Conservation (phyloP, 2,888 invertebrate species). For the Cryptops parisi region DNA sequence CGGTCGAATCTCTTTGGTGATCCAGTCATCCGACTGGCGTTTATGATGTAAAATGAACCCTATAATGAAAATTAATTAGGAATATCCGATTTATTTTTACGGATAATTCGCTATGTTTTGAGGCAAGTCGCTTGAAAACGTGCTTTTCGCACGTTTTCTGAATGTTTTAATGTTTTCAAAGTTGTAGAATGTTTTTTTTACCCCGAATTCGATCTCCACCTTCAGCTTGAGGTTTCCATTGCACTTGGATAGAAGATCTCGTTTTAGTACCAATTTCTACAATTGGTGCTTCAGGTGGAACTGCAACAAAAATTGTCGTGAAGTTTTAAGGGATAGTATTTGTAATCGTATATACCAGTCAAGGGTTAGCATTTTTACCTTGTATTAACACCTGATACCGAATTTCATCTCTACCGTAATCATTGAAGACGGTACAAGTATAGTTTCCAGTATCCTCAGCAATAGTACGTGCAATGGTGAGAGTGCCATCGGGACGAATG, state of each 20-base stretch:
- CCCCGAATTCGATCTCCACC: slow-evolving; percentile 13
- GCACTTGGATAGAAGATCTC: slow-evolving; percentile 19
- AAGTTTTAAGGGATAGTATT: too few species aligned
- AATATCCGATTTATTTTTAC: too few species aligned
- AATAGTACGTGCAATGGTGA: neutral
- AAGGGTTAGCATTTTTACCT: too few species aligned
- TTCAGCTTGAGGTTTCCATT: slow-evolving; percentile 17
- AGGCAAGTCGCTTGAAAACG: too few species aligned
- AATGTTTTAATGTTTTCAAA: neutral
- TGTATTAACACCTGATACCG: neutral
- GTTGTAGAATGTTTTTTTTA: too few species aligned
- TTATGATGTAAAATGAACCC: neutral
- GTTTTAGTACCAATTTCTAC: slow-evolving; percentile 19
- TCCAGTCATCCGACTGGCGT: neutral
- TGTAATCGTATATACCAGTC: too few species aligned
- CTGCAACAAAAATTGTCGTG: too few species aligned
- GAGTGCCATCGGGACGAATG: neutral
- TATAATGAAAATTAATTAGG: neutral
- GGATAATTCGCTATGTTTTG: too few species aligned
- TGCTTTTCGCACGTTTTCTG: neutral
- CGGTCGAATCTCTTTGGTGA: neutral
- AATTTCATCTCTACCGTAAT: neutral
- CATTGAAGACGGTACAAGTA: neutral
- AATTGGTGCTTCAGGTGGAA: slow-evolving; percentile 22
- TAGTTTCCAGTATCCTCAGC: neutral